Evolutionary conservation across 2,797 vertebrate genomes (phyloP).

Genomic region (Halcyon smyrnensis): DNA sequence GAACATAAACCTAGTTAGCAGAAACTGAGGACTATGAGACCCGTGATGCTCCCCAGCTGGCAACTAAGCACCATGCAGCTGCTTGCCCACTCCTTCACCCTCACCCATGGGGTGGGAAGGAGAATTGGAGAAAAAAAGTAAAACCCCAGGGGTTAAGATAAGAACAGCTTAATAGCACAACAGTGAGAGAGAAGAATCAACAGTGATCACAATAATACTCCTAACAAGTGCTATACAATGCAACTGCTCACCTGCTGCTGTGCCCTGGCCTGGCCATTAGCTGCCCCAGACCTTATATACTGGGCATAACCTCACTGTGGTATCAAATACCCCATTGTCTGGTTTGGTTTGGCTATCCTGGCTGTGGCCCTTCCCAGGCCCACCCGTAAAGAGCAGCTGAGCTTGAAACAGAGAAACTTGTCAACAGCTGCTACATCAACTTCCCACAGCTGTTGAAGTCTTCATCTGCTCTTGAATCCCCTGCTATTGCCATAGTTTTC

Average conservation of each 20-base stretch:
- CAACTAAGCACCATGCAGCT: background rate
- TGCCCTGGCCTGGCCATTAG: too few relatives aligned
- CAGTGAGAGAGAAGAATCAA: background rate
- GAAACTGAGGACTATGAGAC: background rate
- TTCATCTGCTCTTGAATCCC: background rate
- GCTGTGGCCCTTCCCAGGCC: too few relatives aligned
- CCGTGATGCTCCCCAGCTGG: background rate
- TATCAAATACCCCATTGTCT: background rate
- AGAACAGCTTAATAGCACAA: background rate
- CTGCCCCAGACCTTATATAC: too few relatives aligned
- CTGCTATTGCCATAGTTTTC: background rate
- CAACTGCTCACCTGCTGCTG: too few relatives aligned
- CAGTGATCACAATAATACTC: background rate
- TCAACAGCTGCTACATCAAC: background rate
- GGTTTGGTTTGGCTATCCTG: background rate
- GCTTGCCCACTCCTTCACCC: background rate
- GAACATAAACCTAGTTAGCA: background rate
- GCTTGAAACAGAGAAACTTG: background rate
- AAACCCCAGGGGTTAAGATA: background rate
- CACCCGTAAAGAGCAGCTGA: background rate
- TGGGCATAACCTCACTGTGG: background rate
- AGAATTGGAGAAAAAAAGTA: background rate
- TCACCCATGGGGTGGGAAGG: background rate
- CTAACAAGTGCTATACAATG: background rate
- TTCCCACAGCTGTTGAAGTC: background rate